Evolutionary conservation across 2,888 invertebrate genomes (phyloP).

Genomic region (Trissonchulus latispiculum): DNA sequence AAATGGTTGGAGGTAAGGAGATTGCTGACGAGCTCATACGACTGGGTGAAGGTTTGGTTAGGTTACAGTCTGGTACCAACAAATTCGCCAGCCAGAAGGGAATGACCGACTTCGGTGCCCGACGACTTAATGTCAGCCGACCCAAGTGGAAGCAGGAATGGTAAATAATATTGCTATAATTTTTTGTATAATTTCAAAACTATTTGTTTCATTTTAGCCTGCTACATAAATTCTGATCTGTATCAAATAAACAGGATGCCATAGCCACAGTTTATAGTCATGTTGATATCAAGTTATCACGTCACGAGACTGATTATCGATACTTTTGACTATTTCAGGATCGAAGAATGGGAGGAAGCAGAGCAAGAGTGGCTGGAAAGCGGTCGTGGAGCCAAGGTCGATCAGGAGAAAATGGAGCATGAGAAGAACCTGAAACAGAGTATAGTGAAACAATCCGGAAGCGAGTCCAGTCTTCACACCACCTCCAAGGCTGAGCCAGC

Average conservation of each 20-base stretch:
- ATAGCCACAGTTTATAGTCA: no score
- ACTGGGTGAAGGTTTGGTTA: constrained; percentile 32
- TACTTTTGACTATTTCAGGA: constrained; percentile 12
- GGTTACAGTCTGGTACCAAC: constrained; percentile 51
- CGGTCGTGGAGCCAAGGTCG: constrained; percentile 18
- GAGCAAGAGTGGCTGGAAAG: constrained; percentile 15
- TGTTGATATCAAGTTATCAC: no score
- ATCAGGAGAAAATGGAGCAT: constrained; percentile 10
- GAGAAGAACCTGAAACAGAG: not conserved
- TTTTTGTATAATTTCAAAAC: not conserved
- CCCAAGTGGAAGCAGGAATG: constrained; percentile 44
- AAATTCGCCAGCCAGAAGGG: constrained; percentile 50
- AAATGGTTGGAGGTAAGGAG: constrained; percentile 21
- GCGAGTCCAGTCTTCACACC: not conserved
- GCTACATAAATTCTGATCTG: not conserved
- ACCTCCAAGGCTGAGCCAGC: not conserved
- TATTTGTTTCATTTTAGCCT: no score
- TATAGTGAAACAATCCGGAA: not conserved
- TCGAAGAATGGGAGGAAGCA: constrained; percentile 23
- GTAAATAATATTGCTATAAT: constrained; percentile 21
- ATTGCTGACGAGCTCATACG: constrained; percentile 9
- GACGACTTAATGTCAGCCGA: constrained; percentile 38
- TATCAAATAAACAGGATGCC: not conserved
- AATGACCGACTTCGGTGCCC: constrained; percentile 52
- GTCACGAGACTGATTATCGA: no score